Evolutionary conservation across 2,113 vertebrate genomes (phyloP).

Genomic region (Ameiurus melas): DNA sequence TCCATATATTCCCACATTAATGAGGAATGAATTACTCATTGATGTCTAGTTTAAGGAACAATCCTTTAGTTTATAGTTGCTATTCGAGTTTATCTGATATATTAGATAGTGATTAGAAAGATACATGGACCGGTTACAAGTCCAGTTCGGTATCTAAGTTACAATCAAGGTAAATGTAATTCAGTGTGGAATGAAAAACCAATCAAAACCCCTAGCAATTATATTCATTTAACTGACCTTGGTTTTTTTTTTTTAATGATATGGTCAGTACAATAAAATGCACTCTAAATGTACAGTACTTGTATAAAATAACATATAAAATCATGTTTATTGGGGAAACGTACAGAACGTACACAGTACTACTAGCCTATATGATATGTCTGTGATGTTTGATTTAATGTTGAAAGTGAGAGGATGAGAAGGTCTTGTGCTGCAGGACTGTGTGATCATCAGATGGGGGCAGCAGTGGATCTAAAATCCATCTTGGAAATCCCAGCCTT

Average conservation of each 20-base stretch:
- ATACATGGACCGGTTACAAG: too few species aligned
- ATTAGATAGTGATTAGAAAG: neutral
- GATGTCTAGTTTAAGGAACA: neutral
- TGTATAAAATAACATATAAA: neutral
- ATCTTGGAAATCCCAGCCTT: neutral
- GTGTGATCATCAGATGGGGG: slow-evolving; percentile 18
- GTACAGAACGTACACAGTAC: neutral
- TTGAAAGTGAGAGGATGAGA: neutral
- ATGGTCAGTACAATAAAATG: neutral
- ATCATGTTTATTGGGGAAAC: neutral
- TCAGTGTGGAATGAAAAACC: neutral
- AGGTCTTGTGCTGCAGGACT: neutral
- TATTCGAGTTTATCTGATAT: neutral
- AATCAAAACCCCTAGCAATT: neutral
- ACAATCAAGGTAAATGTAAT: neutral
- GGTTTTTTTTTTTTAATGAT: neutral
- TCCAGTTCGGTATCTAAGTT: neutral
- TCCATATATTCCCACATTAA: neutral
- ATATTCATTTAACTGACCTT: neutral
- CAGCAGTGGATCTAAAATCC: slow-evolving; percentile 13
- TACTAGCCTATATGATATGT: neutral
- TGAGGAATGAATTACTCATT: neutral
- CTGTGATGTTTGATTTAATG: neutral
- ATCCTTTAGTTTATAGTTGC: neutral
- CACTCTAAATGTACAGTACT: neutral